Evolutionary conservation across 1,140 invertebrate genomes (phyloP).

Genomic region (Nixonia krombeini): DNA sequence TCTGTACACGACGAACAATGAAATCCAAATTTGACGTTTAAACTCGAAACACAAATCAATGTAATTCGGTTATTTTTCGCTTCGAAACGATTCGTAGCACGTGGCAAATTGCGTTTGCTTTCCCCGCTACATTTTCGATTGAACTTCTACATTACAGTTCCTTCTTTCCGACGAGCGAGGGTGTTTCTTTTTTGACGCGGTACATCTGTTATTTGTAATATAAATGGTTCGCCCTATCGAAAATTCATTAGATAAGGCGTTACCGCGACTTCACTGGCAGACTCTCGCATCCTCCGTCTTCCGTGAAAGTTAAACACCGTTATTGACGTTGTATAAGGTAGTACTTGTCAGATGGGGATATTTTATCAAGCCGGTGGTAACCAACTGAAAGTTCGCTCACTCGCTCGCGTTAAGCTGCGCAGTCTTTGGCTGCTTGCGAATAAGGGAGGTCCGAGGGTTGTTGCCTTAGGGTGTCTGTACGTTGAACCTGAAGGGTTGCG

Average conservation of each 20-base stretch:
- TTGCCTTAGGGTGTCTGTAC: not conserved
- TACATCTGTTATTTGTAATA: not conserved
- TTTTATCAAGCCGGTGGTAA: too few relatives aligned
- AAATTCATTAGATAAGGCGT: not conserved
- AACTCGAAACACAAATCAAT: too few relatives aligned
- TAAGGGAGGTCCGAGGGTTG: not conserved
- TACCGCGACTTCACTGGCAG: not conserved
- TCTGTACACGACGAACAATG: too few relatives aligned
- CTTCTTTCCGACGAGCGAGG: too few relatives aligned
- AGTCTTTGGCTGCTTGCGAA: not conserved
- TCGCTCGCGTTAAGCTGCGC: conserved; percentile 4
- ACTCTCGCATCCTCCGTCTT: not conserved
- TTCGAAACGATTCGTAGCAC: too few relatives aligned
- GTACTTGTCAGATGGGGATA: not conserved
- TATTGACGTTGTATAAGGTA: not conserved
- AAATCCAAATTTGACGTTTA: too few relatives aligned
- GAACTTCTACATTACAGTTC: too few relatives aligned
- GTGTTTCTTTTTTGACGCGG: too few relatives aligned
- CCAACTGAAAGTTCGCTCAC: not conserved
- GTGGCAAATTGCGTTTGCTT: too few relatives aligned
- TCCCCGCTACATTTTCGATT: too few relatives aligned
- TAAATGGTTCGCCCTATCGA: too few relatives aligned
- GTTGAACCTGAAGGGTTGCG: not conserved
- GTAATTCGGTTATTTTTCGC: too few relatives aligned
- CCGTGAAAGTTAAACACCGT: not conserved